Conservation (phyloP, 2,113 vertebrate species). For the Lucifuga dentata region DNA sequence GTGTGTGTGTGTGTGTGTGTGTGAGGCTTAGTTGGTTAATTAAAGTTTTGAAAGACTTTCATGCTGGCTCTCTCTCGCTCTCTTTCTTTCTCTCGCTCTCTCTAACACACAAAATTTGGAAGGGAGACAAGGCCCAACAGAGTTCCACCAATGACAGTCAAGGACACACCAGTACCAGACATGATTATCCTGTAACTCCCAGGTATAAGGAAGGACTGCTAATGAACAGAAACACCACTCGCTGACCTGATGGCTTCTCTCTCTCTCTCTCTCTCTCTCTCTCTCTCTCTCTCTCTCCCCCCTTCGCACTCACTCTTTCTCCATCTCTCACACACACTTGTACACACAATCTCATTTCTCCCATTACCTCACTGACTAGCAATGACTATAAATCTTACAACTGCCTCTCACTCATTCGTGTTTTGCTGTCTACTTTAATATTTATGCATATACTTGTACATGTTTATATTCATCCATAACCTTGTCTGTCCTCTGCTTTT, state of each 20-base stretch:
- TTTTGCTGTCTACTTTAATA: neutral
- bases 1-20: too few relatives aligned
- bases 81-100: slow-evolving; percentile 10
- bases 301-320: too few relatives aligned
- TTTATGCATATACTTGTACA: neutral
- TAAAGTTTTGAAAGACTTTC: slow-evolving; percentile 53
- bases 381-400: slow-evolving; percentile 24
- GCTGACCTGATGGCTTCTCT: neutral
- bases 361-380: slow-evolving; percentile 16
- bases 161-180: slow-evolving; percentile 58
- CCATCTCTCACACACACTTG: slow-evolving; percentile 1
- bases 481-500: neutral
- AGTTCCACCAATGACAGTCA: slow-evolving; percentile 61
- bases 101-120: slow-evolving; percentile 44
- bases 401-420: slow-evolving; percentile 1
- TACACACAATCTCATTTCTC: neutral
- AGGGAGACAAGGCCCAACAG: slow-evolving; percentile 43
- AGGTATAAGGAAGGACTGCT: slow-evolving; percentile 52
- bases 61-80: slow-evolving; percentile 1
- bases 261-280: neutral
- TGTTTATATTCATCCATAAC: neutral
- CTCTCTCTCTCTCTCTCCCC: neutral
- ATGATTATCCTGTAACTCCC: slow-evolving; percentile 55
- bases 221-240: slow-evolving; percentile 60
- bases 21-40: slow-evolving; percentile 46